Percentiles rank a stretch among this genome's conserved stretches.
Evolutionary conservation across 2,888 invertebrate species (phyloP).

Genomic region (Caenorhabditis sinica): DNA sequence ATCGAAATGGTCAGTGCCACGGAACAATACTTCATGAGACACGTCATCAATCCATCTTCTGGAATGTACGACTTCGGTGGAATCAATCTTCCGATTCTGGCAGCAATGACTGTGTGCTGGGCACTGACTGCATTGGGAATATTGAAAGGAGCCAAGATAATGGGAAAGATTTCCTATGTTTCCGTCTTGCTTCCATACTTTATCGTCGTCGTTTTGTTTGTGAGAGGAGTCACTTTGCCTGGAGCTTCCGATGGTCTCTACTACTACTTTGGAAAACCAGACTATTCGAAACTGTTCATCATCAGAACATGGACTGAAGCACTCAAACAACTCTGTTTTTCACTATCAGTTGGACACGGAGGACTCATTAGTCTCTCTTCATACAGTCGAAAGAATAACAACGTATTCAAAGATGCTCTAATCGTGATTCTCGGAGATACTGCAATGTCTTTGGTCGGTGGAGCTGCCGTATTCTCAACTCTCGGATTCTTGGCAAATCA

Average conservation of each 20-base stretch:
- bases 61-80: slow-evolving; percentile 71
- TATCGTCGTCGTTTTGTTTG: slow-evolving; percentile 70
- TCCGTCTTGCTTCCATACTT: slow-evolving; percentile 70
- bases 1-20: slow-evolving; percentile 46
- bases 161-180: slow-evolving; percentile 68
- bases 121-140: slow-evolving; percentile 73
- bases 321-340: slow-evolving; percentile 80
- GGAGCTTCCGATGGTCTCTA: slow-evolving; percentile 74
- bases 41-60: slow-evolving; percentile 71
- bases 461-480: slow-evolving; percentile 75
- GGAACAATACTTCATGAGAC: slow-evolving; percentile 63
- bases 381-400: slow-evolving; percentile 77
- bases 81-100: slow-evolving; percentile 73
- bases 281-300: slow-evolving; percentile 71
- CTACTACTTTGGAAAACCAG: slow-evolving; percentile 71
- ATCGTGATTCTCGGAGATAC: slow-evolving; percentile 80
- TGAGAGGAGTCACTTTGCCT: slow-evolving; percentile 77
- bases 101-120: slow-evolving; percentile 69
- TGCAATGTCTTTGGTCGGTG: slow-evolving; percentile 73
- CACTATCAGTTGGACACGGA: slow-evolving; percentile 79
- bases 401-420: slow-evolving; percentile 78
- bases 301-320: slow-evolving; percentile 78
- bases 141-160: slow-evolving; percentile 78
- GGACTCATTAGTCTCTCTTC: slow-evolving; percentile 77
- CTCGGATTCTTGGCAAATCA: slow-evolving; percentile 74